Evolutionary conservation across 2,797 vertebrate genomes (phyloP), one percentile per base, ranked within the genome.

Genomic region (Pipistrellus pygmaeus): DNA sequence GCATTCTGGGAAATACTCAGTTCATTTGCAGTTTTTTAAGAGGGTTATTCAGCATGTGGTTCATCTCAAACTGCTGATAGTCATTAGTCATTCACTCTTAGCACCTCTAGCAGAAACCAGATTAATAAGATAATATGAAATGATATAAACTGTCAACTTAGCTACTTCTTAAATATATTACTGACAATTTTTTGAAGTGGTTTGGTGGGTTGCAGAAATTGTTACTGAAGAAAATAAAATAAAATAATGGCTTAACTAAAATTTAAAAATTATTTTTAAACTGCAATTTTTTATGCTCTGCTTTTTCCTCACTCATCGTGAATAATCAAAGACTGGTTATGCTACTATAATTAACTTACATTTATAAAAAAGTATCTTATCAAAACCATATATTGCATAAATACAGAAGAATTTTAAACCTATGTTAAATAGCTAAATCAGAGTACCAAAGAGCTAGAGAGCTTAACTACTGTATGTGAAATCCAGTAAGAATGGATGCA

Each of bases 381-480:
- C n/a, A 77, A 91, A 94, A 93, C 51, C 55, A 96, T 10, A n/a
- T n/a, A 83, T 1, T 83, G 10, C 53, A 95, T 83, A 94, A 94
- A 78, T 38, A 6, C 46, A 55, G 6, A 92, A 90, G 27, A 91
- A 88, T 71, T 86, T 92, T 57, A 92, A 92, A 87, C 8, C 35
- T 15, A 35, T 48, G 17, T 78, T 71, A 95, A 95, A 62, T 68
- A 44, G 68, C 35, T 68, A 89, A 86, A 62, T 73, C 10, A 82
- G 32, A 85, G 14, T 64, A 87, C 78, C 15, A 35, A 80, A 93
- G 17, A 88, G 5, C 25, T 88, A 23, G 32, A 86, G 13, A 27
- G 35, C 27, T 6, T 71, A 25, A 30, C 6, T 88, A 41, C 6
- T 30, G 1, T 2, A 5, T 20, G 6, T 53, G 4, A 88, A 48